phyloP scores from a whole-genome alignment of 2,797 vertebrate genomes.

The Phylloscopus collybita region DNA sequence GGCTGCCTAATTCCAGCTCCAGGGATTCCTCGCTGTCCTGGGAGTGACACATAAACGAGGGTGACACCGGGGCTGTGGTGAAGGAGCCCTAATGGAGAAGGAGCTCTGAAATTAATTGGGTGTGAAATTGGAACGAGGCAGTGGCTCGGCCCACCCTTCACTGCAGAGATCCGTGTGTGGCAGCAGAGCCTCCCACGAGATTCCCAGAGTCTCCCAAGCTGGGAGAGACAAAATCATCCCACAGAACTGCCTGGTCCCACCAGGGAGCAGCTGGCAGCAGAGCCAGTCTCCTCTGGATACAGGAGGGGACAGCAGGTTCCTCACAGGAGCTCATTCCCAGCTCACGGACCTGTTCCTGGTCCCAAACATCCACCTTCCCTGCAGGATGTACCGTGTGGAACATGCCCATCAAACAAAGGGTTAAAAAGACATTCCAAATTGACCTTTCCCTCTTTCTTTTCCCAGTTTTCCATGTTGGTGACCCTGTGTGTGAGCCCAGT shows the following conservation, averaged over 20 bases:
- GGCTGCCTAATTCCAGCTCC: not conserved
- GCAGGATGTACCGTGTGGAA: not conserved
- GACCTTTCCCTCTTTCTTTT: not conserved
- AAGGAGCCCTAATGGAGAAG: not conserved
- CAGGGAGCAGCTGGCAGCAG: not conserved
- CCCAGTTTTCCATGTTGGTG: not conserved
- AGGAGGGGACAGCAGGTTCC: not conserved
- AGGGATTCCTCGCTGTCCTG: not conserved
- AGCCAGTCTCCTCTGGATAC: not conserved
- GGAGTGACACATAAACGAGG: not conserved
- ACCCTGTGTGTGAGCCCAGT: accelerated
- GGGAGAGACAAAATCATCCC: not conserved
- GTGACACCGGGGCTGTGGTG: accelerated
- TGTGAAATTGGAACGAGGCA: not conserved
- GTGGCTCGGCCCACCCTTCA: not conserved
- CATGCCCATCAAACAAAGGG: accelerated
- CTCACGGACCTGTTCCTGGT: not conserved
- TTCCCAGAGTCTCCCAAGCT: not conserved
- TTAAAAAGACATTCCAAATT: not conserved
- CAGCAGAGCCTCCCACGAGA: not conserved
- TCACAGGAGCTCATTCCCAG: not conserved
- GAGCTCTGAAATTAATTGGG: slow-evolving; percentile 13
- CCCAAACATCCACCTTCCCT: accelerated
- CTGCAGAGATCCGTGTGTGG: not conserved
- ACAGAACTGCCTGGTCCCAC: accelerated